Evolutionary conservation across 2,888 invertebrate species (phyloP).

Genomic region (Pheosia gnoma): DNA sequence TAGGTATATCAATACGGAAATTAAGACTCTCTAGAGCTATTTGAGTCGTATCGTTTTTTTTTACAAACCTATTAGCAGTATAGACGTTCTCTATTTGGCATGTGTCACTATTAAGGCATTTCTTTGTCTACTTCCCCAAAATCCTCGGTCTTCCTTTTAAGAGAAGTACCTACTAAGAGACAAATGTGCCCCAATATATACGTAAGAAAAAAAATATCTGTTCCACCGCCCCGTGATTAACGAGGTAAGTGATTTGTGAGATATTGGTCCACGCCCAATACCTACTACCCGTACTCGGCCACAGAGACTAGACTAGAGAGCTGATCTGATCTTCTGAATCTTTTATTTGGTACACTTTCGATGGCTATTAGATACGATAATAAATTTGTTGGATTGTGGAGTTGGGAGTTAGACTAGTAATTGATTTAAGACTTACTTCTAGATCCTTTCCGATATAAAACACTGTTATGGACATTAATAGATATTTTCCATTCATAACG

Average conservation of each 20-base stretch:
- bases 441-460: background rate
- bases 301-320: slow-evolving; percentile 11
- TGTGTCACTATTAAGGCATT: too few relatives aligned
- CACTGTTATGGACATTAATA: too few relatives aligned
- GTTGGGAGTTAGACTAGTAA: background rate
- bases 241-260: slow-evolving; percentile 50
- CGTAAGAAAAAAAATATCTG: background rate
- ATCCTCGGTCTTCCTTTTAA: too few relatives aligned
- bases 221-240: slow-evolving; percentile 45
- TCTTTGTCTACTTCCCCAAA: too few relatives aligned
- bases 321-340: slow-evolving; percentile 27
- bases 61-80: too few relatives aligned
- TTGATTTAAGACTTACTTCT: background rate
- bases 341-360: slow-evolving; percentile 18
- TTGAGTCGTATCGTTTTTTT: too few relatives aligned
- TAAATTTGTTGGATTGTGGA: background rate
- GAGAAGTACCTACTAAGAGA: background rate
- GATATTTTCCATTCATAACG: too few relatives aligned
- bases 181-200: background rate
- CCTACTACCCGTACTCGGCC: slow-evolving; percentile 27
- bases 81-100: too few relatives aligned
- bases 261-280: slow-evolving; percentile 43
- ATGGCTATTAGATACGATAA: background rate
- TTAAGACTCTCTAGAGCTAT: too few relatives aligned
- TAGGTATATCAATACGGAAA: too few relatives aligned